Percentiles rank a stretch among this genome's conserved stretches.
Conservation (phyloP, 1,140 invertebrate genomes). For the Leptopilina clavipes region DNA sequence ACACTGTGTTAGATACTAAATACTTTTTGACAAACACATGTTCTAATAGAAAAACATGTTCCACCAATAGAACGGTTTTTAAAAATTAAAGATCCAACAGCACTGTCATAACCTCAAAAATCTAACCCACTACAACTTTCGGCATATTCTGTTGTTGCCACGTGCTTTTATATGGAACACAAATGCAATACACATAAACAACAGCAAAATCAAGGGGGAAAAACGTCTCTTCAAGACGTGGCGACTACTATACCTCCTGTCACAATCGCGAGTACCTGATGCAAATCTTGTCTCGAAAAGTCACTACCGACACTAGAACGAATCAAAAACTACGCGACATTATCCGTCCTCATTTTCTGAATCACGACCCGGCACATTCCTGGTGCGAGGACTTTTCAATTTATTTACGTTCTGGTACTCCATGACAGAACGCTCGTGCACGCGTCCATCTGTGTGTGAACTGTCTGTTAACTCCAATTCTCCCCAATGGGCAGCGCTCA, state of each 20-base stretch:
- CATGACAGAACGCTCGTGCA: constrained; percentile 62
- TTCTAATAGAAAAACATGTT: too few species aligned
- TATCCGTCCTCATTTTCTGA: constrained; percentile 51
- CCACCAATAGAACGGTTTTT: background rate
- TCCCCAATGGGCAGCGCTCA: constrained; percentile 49
- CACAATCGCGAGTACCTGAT: background rate
- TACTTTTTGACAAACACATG: too few species aligned
- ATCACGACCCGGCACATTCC: constrained; percentile 46
- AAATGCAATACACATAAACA: background rate
- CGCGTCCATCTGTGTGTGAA: constrained; percentile 57
- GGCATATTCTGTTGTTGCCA: background rate
- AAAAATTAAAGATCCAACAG: background rate
- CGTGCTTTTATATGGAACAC: too few species aligned
- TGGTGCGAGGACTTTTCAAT: constrained; percentile 45
- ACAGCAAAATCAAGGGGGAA: background rate
- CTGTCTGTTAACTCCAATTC: constrained; percentile 52
- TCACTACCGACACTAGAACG: constrained; percentile 30
- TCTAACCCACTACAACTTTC: background rate
- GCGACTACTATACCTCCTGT: constrained; percentile 18
- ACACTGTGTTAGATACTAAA: too few species aligned
- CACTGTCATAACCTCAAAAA: constrained; percentile 24
- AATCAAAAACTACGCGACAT: constrained; percentile 11
- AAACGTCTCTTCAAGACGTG: constrained; percentile 37
- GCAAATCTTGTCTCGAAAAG: constrained; percentile 14
- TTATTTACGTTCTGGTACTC: constrained; percentile 56